These are phyloP conservation scores for Lepidochrysops patricia DNA, from an alignment of 2,888 invertebrate species.

Conservation along the genomic window DNA sequence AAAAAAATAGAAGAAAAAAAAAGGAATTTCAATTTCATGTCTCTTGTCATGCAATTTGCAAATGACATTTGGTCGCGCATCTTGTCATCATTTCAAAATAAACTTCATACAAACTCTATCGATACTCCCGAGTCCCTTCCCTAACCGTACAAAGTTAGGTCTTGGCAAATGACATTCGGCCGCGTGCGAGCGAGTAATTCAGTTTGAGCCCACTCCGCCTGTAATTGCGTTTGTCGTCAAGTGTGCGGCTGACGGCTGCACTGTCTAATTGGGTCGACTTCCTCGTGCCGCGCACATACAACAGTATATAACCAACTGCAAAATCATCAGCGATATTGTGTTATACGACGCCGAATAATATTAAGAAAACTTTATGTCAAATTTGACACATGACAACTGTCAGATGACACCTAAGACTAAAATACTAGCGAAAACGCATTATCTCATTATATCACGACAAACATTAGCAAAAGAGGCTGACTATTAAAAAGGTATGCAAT, in stretches of 20 bases:
- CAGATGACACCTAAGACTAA: too few relatives aligned
- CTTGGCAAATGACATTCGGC: slow-evolving; percentile 38
- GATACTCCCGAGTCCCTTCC: neutral
- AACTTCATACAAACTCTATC: neutral
- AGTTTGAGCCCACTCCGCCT: slow-evolving; percentile 12
- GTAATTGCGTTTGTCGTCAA: slow-evolving; percentile 6
- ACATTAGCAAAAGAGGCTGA: too few relatives aligned
- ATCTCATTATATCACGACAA: too few relatives aligned
- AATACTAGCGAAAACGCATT: too few relatives aligned
- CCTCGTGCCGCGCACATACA: neutral
- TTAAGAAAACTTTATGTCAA: too few relatives aligned
- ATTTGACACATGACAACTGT: too few relatives aligned
- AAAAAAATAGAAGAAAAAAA: too few relatives aligned
- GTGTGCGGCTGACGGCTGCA: slow-evolving; percentile 5
- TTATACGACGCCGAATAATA: too few relatives aligned
- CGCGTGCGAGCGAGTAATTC: slow-evolving; percentile 24
- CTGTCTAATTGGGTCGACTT: neutral
- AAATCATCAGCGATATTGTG: neutral
- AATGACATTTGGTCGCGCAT: too few relatives aligned
- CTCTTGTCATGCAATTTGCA: too few relatives aligned
- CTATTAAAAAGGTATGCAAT: neutral
- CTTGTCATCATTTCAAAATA: neutral
- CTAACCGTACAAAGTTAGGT: slow-evolving; percentile 18
- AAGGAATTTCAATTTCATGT: too few relatives aligned
- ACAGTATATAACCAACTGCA: too few relatives aligned